These are phyloP conservation scores for Ellobius talpinus DNA, from an alignment of 2,113 vertebrate species.

Conservation along the genomic window DNA sequence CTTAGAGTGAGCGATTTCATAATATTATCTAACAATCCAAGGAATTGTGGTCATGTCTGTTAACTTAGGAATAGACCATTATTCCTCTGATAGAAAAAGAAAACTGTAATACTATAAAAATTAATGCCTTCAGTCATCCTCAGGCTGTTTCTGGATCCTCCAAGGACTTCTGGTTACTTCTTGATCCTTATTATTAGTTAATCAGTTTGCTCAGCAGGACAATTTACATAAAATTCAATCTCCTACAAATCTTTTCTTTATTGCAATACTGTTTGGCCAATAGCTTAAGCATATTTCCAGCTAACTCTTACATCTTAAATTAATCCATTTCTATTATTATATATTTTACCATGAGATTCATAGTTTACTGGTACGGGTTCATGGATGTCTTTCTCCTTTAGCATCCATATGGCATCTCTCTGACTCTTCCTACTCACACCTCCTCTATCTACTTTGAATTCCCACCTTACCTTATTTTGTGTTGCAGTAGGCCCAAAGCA, in stretches of 20 bases:
- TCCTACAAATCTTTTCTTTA: background rate
- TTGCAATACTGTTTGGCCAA: no score
- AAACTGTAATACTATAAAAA: constrained; percentile 35
- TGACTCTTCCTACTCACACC: no score
- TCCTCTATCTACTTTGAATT: no score
- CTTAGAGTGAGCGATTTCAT: background rate
- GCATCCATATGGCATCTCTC: no score
- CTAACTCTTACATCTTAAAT: no score
- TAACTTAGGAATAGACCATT: background rate
- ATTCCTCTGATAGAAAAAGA: constrained; percentile 13
- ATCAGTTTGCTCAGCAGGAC: background rate
- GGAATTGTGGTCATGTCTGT: background rate
- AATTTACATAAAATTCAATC: background rate
- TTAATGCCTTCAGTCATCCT: background rate
- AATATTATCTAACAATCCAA: background rate
- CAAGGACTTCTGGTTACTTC: background rate
- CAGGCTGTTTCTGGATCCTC: constrained; percentile 1
- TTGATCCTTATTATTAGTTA: background rate
- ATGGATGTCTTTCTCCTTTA: no score
- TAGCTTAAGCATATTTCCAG: no score
- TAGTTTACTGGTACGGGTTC: no score
- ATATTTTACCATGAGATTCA: no score
- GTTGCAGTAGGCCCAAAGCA: no score
- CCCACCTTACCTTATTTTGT: no score
- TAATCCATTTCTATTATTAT: no score